phyloP scores from a whole-genome alignment of 2,888 invertebrate genomes.

The Orchestes rusci region DNA sequence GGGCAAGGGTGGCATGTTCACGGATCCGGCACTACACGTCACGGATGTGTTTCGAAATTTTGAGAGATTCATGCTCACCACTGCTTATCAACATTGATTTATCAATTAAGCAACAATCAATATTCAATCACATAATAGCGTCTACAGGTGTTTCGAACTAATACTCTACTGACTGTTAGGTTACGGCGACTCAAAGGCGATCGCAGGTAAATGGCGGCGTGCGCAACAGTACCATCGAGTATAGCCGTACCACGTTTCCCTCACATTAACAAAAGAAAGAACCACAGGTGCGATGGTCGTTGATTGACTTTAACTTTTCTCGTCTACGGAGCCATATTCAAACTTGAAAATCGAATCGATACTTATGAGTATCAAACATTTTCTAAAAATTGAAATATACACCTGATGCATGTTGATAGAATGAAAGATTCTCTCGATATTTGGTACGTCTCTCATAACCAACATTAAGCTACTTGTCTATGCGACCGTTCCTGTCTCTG shows the following conservation, averaged over 20 bases:
- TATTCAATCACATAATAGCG: conserved; percentile 45
- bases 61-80: conserved; percentile 37
- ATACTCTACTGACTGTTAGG: conserved; percentile 46
- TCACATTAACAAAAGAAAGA: conserved; percentile 27
- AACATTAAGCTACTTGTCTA: background rate
- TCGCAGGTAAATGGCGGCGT: conserved; percentile 34
- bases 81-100: conserved; percentile 38
- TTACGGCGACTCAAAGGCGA: conserved; percentile 40
- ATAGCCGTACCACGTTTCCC: conserved; percentile 21
- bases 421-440: too few relatives aligned
- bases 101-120: conserved; percentile 34
- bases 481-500: conserved; percentile 4
- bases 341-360: too few relatives aligned
- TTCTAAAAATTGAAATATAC: too few relatives aligned
- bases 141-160: conserved; percentile 47
- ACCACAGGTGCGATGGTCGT: conserved; percentile 31
- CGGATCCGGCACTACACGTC: conserved; percentile 38
- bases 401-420: too few relatives aligned
- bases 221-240: conserved; percentile 28
- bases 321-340: conserved; percentile 48
- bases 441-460: background rate
- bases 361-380: too few relatives aligned
- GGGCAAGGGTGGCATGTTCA: conserved; percentile 30
- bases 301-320: conserved; percentile 34
- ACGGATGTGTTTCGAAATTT: conserved; percentile 31